Evolutionary conservation across 2,113 vertebrate species (phyloP), one percentile per base, ranked within the genome.

Genomic region (Arenaria interpres): DNA sequence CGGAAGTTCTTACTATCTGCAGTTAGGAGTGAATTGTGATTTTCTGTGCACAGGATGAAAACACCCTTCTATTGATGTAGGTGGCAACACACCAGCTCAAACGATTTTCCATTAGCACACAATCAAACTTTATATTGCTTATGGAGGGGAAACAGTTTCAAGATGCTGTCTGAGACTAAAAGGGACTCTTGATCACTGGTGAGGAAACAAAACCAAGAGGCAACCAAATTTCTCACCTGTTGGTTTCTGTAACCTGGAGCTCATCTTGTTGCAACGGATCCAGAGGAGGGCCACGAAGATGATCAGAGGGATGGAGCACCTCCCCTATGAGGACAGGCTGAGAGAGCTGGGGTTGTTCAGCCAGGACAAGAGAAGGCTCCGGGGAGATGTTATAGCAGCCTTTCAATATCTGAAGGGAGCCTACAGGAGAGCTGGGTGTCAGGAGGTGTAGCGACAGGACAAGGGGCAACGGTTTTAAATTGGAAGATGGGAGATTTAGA

Each of bases 61-160:
- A 89, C 24, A 87, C 24, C 45, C 39, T 78, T 60, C 93, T 91
- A 4, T 71, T 94, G 69, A 94, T 64, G 69, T 93, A 96, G 62
- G 73, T 89, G 80, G 80, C 43, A 96, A 77, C 81, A 82, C 20
- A 79, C 16, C 81, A 82, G 69, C 81, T 93, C 81, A 88, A 96
- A 96, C 16, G 60, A 95, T 96, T 97, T 96, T 91, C 94, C 84
- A 91, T 96, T 96, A 96, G 53, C 53, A 68, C 56, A 81, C 85
- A 92, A 89, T 89, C 91, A 81, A 93, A 89, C 56, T 82, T 91
- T 32, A 64, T 53, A 72, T 57, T 87, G 87, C 66, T 93, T 88
- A 91, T 84, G 85, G 89, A 96, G 17, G 69, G 30, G 62, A 85
- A 95, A 78, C 25, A 75, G 83, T 89, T 78, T 87, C 87, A 72